Base-by-base conservation (phyloP, 2,888 invertebrate species). In the Dusona sp. region DNA sequence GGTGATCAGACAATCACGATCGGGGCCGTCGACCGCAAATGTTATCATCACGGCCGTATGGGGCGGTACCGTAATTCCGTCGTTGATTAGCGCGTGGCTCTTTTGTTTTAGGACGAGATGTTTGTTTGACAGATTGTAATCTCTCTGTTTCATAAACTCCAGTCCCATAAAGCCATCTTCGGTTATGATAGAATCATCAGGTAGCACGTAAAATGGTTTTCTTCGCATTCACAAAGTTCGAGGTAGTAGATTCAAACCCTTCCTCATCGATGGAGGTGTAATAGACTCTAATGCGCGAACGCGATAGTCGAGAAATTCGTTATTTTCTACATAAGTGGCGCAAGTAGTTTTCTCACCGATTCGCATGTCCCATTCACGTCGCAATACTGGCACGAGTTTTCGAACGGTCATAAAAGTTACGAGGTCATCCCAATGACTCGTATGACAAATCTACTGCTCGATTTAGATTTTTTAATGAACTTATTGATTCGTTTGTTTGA, bases 331-430 rank as follows among this genome's bases (percentile, higher is more conserved):
- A n/a, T 74, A 83, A 13, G 74, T 74, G 25, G 83, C 79, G 45
- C 33, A 61, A 38, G 79, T 83, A 0, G 38, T 61, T 19, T 4
- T 74, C 2, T 81, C 74, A 38, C 80, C 80, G 29, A 74, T 81
- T 74, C 73, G 73, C 73, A 81, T 78, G 25, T 88, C 87, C 88
- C 88, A 88, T 19, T 84, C 86, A n/a, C 78, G 48, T 2, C 88
- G 81, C 11, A 85, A 82, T 0, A 61, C 51, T 54, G 83, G 38
- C n/a, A 87, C 87, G 3, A 88, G 64, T 77, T 80, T 85, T 2
- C 78, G 67, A 9, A 85, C 54, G 0, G 83, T 75, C 33, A 87
- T 64, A n/a, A 79, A 86, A n/a, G 87, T 79, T 1, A 86, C 48
- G 11, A 87, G 36, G 57, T 87, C 87, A 57, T 85, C 81, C 86